phyloP scores from a whole-genome alignment of 1,140 invertebrate genomes.

The Trichonephila clavata region DNA sequence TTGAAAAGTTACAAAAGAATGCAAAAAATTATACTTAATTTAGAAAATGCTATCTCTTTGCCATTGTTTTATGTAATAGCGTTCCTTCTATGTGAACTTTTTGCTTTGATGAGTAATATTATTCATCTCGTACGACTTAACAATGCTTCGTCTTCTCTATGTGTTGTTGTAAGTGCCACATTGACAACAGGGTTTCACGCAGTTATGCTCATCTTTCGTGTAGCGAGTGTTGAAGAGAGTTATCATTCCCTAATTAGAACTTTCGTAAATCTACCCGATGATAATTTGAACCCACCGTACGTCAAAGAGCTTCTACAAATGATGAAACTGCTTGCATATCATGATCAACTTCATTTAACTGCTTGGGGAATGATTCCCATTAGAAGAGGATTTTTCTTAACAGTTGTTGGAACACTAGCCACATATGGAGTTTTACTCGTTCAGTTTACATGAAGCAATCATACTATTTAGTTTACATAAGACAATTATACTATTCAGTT shows the following conservation, averaged over 20 bases:
- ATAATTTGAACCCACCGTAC: background rate
- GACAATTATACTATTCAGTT: no score
- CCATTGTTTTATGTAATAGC: slow-evolving; percentile 58
- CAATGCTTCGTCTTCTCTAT: slow-evolving; percentile 3
- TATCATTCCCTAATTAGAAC: slow-evolving; percentile 37
- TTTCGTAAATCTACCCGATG: slow-evolving; percentile 35
- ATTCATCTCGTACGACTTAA: slow-evolving; percentile 16
- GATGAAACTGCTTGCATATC: slow-evolving; percentile 56
- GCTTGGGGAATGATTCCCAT: slow-evolving; percentile 73
- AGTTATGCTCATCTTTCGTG: slow-evolving; percentile 58
- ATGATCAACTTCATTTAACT: slow-evolving; percentile 43
- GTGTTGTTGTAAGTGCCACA: slow-evolving; percentile 43
- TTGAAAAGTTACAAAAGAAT: slow-evolving; percentile 44
- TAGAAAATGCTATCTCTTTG: slow-evolving; percentile 57
- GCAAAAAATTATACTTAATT: slow-evolving; percentile 32
- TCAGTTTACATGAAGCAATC: slow-evolving; percentile 53
- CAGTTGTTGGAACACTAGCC: slow-evolving; percentile 68
- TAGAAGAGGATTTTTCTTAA: slow-evolving; percentile 62
- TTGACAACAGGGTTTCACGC: slow-evolving; percentile 55
- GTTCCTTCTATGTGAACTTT: slow-evolving; percentile 47
- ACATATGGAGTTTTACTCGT: slow-evolving; percentile 65
- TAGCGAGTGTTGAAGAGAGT: slow-evolving; percentile 39
- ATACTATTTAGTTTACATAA: no score
- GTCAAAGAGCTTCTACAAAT: slow-evolving; percentile 46
- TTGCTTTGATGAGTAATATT: slow-evolving; percentile 62